Conservation (phyloP, 2,888 invertebrate genomes). For the Euzetes globulus region DNA sequence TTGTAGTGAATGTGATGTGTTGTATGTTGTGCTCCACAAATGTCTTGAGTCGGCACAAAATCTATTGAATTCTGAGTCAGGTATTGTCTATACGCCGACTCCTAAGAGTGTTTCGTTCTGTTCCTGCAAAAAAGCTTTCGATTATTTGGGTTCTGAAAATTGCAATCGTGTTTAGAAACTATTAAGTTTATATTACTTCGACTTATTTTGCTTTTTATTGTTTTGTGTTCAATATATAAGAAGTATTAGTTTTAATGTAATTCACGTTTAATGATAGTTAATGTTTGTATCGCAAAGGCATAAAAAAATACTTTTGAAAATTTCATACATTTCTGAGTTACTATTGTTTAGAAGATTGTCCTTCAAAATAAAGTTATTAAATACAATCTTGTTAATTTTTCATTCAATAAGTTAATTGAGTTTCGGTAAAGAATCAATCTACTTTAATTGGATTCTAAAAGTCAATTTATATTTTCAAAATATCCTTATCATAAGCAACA, state of each 20-base stretch:
- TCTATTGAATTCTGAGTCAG: not conserved
- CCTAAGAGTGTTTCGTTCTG: too few species aligned
- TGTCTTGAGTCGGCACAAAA: slow-evolving; percentile 1
- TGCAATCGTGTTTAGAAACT: slow-evolving; percentile 1
- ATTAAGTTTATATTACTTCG: not conserved
- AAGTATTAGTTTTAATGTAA: slow-evolving; percentile 9
- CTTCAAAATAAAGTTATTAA: too few species aligned
- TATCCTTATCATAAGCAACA: too few species aligned
- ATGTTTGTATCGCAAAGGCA: slow-evolving; percentile 7
- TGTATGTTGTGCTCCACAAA: not conserved
- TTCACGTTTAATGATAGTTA: not conserved
- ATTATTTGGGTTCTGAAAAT: not conserved
- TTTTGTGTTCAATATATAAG: not conserved
- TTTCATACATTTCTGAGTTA: too few species aligned
- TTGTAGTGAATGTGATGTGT: not conserved
- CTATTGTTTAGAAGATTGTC: too few species aligned
- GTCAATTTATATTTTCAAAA: too few species aligned
- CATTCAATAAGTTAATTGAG: too few species aligned
- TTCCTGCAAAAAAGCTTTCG: not conserved
- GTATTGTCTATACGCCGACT: slow-evolving; percentile 17
- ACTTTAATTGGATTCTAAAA: too few species aligned
- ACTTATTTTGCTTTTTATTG: not conserved
- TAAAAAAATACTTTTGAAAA: not conserved
- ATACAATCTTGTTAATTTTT: too few species aligned
- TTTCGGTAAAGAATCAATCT: too few species aligned